Base-by-base conservation (phyloP, 1,140 invertebrate genomes). In the Solenopsis invicta region DNA sequence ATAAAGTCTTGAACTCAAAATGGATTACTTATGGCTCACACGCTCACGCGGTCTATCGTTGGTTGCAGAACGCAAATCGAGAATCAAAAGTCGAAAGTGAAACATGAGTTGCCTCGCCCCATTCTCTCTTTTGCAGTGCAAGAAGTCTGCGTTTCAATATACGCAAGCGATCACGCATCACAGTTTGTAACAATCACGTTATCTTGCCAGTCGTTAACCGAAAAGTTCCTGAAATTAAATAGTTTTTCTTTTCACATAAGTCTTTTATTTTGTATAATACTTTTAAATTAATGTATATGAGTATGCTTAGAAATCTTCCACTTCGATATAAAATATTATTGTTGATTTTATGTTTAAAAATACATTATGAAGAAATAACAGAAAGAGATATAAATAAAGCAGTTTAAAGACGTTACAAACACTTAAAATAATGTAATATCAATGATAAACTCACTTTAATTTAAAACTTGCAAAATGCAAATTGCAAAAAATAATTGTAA, bases 51-150 rank as follows among this genome's bases (percentile, higher is more conserved):
- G 48, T 21, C 21, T 16, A 90, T 56, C 45, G 2, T 29, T 37
- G 34, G 54, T 90, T 90, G 88, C 52, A 67, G 88, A 88, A 90
- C 24, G 37, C 62, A 18, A 88, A 85, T 90, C 69, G 62, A 69
- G 52, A 84, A 90, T 88, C 61, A 52, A 88, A 29, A 71, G 37
- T 34, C 59, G 45, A 4, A 82, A 88, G 74, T 88, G 89, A 86
- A 90, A 90, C 77, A 78, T 78, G 72, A 90, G 69, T 37, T 74
- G 75, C 9, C 21, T 81, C 6, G 1, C 8, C 1, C 21, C 4
- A 52, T 78, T 90, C 50, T 90, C 29, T 90, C 78, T 88, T 56
- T 64, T 72, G 76, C 48, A 75, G 75, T 88, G 45, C 6, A 8
- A 61, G 54, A 24, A 66, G 48, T 67, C 52, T n/a, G 24, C 10